These are phyloP conservation scores for Hypomesus transpacificus DNA, from an alignment of 2,113 vertebrate species.

Conservation along the genomic window DNA sequence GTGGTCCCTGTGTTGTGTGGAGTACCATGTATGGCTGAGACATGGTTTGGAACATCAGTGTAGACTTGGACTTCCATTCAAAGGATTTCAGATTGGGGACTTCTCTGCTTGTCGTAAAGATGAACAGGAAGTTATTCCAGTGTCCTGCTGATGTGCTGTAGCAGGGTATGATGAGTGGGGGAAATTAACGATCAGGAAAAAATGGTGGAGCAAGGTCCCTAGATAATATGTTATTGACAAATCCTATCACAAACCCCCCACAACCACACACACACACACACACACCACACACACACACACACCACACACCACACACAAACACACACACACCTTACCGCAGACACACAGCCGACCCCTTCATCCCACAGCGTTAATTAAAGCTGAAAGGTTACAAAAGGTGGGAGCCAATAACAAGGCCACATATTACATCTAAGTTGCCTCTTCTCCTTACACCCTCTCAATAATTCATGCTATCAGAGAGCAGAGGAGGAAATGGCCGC, in stretches of 20 bases:
- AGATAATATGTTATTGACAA: neutral
- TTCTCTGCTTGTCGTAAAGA: slow-evolving; percentile 28
- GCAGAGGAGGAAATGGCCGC: slow-evolving; percentile 63
- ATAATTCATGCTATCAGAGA: slow-evolving; percentile 71
- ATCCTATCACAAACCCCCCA: neutral
- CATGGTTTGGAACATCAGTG: no score
- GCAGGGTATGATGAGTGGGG: neutral
- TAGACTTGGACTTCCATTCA: slow-evolving; percentile 15
- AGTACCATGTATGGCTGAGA: no score
- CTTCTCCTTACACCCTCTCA: slow-evolving; percentile 67
- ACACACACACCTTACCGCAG: slow-evolving; percentile 21
- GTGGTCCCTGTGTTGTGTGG: no score
- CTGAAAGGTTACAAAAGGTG: slow-evolving; percentile 78
- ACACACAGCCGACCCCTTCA: slow-evolving; percentile 33
- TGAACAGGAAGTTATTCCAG: slow-evolving; percentile 10
- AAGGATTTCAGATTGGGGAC: slow-evolving; percentile 33
- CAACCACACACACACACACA: neutral
- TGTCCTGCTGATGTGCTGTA: slow-evolving; percentile 9
- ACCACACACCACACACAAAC: slow-evolving; percentile 4
- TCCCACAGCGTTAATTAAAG: slow-evolving; percentile 73
- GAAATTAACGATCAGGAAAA: slow-evolving; percentile 4
- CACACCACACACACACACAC: slow-evolving; percentile 1
- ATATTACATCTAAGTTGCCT: slow-evolving; percentile 69
- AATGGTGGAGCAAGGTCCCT: no score
- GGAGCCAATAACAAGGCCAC: slow-evolving; percentile 76